Percentiles rank a stretch among this genome's conserved stretches.
Conservation (phyloP, 2,113 vertebrate genomes). For the Indicator indicator region DNA sequence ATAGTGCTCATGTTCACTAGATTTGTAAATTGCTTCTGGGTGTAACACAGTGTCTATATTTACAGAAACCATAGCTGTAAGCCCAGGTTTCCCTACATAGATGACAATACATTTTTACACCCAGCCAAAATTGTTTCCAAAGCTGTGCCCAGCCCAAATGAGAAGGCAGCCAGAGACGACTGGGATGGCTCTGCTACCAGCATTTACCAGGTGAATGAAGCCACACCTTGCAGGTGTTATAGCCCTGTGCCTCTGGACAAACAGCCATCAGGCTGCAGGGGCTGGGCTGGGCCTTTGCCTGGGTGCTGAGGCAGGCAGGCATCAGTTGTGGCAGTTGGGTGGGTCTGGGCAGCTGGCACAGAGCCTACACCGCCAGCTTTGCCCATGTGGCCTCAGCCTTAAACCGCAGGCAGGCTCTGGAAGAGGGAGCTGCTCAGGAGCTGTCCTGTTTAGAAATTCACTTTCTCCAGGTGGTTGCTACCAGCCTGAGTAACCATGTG, state of each 20-base stretch:
- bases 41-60: not conserved
- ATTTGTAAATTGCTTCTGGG: not conserved
- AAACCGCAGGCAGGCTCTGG: not conserved
- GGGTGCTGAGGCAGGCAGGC: no score
- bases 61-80: not conserved
- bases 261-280: no score
- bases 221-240: accelerated
- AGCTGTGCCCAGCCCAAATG: accelerated
- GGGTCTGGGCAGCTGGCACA: accelerated
- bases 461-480: not conserved
- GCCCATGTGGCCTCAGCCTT: not conserved
- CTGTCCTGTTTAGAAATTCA: not conserved
- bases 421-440: not conserved
- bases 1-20: not conserved
- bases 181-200: accelerated
- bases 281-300: accelerated
- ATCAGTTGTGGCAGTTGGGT: not conserved
- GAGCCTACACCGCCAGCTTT: not conserved
- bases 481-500: not conserved
- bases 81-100: not conserved
- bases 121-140: accelerated
- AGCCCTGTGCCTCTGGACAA: not conserved
- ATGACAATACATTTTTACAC: not conserved
- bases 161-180: not conserved
- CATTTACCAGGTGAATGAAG: accelerated